Conservation (phyloP, 2,113 vertebrate genomes). For the Peromyscus californicus region DNA sequence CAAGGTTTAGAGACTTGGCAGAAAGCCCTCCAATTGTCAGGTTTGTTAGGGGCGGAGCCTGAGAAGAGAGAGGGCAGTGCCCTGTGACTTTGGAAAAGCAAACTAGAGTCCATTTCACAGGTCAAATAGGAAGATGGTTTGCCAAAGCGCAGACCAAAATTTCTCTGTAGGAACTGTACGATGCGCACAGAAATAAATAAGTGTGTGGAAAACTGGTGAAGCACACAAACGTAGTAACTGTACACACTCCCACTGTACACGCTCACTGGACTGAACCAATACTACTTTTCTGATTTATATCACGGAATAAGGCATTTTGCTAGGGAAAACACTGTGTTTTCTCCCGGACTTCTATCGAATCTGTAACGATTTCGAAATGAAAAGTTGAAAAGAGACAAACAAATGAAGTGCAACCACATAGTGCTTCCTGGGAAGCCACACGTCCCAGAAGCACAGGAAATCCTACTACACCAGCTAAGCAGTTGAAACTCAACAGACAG, state of each 20-base stretch:
- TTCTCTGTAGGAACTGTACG: background rate
- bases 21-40: background rate
- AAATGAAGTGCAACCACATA: background rate
- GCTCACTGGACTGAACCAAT: background rate
- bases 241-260: background rate
- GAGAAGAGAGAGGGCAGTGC: background rate
- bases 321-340: background rate
- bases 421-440: background rate
- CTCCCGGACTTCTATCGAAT: background rate
- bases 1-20: background rate
- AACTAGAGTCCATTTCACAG: background rate
- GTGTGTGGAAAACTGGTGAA: background rate
- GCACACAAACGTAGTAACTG: background rate
- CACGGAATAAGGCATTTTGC: background rate
- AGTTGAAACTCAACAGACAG: background rate
- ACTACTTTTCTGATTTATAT: background rate
- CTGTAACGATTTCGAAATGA: background rate
- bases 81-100: background rate
- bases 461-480: background rate
- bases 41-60: background rate
- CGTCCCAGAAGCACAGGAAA: background rate
- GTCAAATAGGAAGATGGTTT: background rate
- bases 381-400: background rate
- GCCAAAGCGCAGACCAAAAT: background rate
- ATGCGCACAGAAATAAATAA: background rate